These are phyloP conservation scores for Mormyrus lacerda DNA, from an alignment of 2,113 vertebrate species.

Conservation along the genomic window DNA sequence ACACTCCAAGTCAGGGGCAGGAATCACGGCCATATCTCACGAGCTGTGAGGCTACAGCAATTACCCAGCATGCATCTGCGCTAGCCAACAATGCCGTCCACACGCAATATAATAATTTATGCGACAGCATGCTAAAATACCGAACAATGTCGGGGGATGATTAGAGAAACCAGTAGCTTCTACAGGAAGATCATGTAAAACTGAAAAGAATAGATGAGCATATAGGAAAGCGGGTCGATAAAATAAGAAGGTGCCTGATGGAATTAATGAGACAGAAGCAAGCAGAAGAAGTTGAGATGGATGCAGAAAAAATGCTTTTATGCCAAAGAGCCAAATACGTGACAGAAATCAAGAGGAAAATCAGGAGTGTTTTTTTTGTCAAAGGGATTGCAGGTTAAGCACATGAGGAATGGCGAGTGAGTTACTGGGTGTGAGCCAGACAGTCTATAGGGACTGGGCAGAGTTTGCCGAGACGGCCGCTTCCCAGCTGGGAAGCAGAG, in stretches of 20 bases:
- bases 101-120: neutral
- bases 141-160: neutral
- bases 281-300: neutral
- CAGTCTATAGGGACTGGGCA: neutral
- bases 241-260: neutral
- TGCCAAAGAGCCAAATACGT: neutral
- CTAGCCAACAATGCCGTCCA: neutral
- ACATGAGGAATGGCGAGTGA: neutral
- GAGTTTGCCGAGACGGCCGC: neutral
- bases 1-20: neutral
- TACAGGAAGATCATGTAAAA: neutral
- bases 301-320: neutral
- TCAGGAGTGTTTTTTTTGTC: neutral
- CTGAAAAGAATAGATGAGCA: neutral
- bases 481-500: neutral
- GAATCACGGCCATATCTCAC: neutral
- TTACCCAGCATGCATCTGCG: neutral
- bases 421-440: neutral
- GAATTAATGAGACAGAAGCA: neutral
- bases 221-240: neutral
- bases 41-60: neutral
- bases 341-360: neutral
- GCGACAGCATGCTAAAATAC: neutral
- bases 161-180: neutral
- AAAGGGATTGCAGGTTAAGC: neutral